phyloP scores from a whole-genome alignment of 2,797 vertebrate genomes.

The Pygocentrus nattereri region DNA sequence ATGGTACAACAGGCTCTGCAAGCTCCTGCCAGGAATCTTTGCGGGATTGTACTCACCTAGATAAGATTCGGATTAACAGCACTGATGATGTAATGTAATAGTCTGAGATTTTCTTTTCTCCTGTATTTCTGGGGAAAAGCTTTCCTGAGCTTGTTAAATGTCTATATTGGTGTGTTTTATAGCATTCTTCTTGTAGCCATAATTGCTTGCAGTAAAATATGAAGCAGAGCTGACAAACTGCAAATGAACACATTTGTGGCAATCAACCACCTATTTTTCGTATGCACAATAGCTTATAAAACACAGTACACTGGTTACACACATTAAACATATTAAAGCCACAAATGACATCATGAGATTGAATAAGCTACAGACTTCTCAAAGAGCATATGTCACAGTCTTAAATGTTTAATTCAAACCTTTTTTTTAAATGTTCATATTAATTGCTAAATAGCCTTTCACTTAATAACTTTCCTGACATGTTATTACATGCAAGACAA shows the following conservation, averaged over 20 bases:
- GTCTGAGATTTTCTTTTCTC: constrained; percentile 55
- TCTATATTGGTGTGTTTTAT: constrained; percentile 79
- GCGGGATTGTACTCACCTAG: not conserved
- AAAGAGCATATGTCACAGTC: not conserved
- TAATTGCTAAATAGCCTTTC: not conserved
- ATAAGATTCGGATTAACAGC: constrained; percentile 47
- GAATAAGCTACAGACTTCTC: constrained; percentile 1
- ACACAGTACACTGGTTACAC: constrained; percentile 62
- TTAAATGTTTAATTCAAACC: not conserved
- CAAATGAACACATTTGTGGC: constrained; percentile 74
- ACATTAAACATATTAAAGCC: constrained; percentile 64
- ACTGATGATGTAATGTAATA: constrained; percentile 70
- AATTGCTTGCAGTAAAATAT: constrained; percentile 77
- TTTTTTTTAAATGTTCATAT: not conserved
- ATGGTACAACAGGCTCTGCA: no score
- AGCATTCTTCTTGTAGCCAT: constrained; percentile 74
- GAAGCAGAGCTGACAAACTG: constrained; percentile 73
- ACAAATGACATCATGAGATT: constrained; percentile 69
- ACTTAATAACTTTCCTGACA: no score
- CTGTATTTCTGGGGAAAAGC: constrained; percentile 68
- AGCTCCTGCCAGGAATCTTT: no score
- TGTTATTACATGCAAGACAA: not conserved
- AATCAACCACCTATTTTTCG: constrained; percentile 73
- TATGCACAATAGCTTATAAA: constrained; percentile 70
- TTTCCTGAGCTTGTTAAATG: constrained; percentile 74